These are phyloP conservation scores for Bovichtus diacanthus DNA, from an alignment of 2,797 vertebrate genomes.

Conservation along the genomic window DNA sequence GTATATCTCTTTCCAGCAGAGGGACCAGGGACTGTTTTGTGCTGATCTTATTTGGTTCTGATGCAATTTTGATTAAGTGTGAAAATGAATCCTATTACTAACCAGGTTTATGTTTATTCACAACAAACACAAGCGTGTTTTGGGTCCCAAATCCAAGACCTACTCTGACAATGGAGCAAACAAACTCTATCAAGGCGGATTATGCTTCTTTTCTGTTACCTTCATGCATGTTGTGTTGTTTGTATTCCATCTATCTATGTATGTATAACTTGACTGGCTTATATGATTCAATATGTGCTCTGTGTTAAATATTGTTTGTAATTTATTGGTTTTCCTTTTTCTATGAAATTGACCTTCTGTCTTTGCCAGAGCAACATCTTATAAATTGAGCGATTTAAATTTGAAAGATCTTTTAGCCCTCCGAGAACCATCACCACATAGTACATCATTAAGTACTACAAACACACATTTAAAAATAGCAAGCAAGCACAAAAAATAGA, in stretches of 20 bases:
- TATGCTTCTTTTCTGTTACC: constrained; percentile 44
- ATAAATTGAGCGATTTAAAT: constrained; percentile 40
- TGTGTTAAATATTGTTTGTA: constrained; percentile 49
- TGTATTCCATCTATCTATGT: constrained; percentile 68
- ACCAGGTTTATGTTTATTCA: constrained; percentile 74
- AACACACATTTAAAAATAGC: constrained; percentile 18
- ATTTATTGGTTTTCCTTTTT: constrained; percentile 51
- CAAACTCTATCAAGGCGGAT: constrained; percentile 68
- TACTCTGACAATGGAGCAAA: constrained; percentile 63
- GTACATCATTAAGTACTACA: neutral
- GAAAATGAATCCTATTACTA: constrained; percentile 82
- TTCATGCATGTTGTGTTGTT: constrained; percentile 52
- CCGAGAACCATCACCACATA: too few relatives aligned
- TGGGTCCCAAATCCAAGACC: constrained; percentile 54
- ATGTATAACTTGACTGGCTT: constrained; percentile 67
- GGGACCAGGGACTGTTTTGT: constrained; percentile 61
- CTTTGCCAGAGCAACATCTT: constrained; percentile 60
- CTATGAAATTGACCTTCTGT: constrained; percentile 57
- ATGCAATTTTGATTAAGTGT: constrained; percentile 80
- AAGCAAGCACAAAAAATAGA: constrained; percentile 41
- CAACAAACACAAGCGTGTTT: constrained; percentile 61
- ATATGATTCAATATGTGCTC: constrained; percentile 37
- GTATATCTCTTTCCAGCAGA: constrained; percentile 73
- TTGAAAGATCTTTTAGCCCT: constrained; percentile 53
- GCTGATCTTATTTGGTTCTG: constrained; percentile 79